Base-by-base conservation (phyloP, 2,113 vertebrate genomes). In the Bucco capensis region DNA sequence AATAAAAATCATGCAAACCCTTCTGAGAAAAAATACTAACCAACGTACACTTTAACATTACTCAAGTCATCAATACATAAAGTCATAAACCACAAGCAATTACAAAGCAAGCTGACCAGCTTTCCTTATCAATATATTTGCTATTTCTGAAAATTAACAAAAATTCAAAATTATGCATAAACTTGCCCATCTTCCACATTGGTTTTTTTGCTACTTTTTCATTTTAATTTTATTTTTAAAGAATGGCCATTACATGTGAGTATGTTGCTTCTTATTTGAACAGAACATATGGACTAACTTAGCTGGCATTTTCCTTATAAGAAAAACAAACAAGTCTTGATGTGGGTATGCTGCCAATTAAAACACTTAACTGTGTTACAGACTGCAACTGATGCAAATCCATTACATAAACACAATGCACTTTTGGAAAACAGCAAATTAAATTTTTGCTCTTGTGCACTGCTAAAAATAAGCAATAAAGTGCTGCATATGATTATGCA, bases 301-400 rank as follows among this genome's bases (percentile, higher is more conserved):
- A 97, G 94, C 93, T 98, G 97, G 97, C 97, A 98, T 98, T 98
- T 97, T 97, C 96, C 96, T 97, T 97, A 98, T 97, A 96, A 96
- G 93, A 97, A 97, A 97, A 98, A 97, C 95, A 98, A 98, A 97
- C 97, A 98, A 97, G 96, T 96, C 96, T 97, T 97, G 93, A 96
- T 92, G 97, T 97, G 97, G 97, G 97, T 97, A 97, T 98, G 97
- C 96, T 96, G 97, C 97, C 97, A 97, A 97, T 97, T 97, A 97
- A 97, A 97, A 97, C 74, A 89, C 97, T 97, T 96, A 97, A 94
- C 96, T 95, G 90, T 89, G 95, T 95, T 97, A 97, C 96, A 96
- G 95, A 91, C 97, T 96, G 96, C 93, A 96, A 96, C 83, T 94
- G 96, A 97, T 97, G 95, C 91, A 97, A 96, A 97, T 96, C 95